Base-by-base conservation (phyloP, 2,888 invertebrate genomes). In the Antheraea assamensis region DNA sequence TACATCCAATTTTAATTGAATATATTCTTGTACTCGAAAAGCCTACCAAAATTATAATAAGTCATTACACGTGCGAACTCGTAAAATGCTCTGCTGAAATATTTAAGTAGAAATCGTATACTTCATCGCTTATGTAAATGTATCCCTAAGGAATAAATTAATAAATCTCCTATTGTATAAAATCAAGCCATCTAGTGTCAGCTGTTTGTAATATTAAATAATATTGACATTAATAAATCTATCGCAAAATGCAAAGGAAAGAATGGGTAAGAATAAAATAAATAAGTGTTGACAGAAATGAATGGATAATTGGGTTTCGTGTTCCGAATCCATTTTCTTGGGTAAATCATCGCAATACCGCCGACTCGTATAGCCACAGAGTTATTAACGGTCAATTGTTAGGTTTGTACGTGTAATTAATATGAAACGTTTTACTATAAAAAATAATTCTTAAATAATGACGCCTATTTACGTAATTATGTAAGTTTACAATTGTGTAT, bases 301-400 rank as follows among this genome's bases (percentile, higher is more conserved):
- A 78, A 82, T 84, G 81, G 82, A 84, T 89, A 89, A 89, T 90
- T 85, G 83, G 80, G 82, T 87, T 87, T 85, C 90, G 85, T 90
- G 90, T 83, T 82, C 78, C 80, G 76, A 78, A 76, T 81, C 87
- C 85, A 90, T 90, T 90, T 88, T 83, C 85, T 79, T 75, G 76
- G 81, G 83, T 78, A 82, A 85, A 87, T 88, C 86, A 86, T 85
- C 83, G 85, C 80, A 83, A 79, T 82, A 85, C 82, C 79, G 80
- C 79, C 81, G 82, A 81, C 81, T 83, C 77, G 82, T 78, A 74
- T 72, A 74, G 72, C 72, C 75, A 72, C 76, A 75, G 80, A 61
- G 81, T 78, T 84, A 87, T 87, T 87, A 85, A 81, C 80, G 75
- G 78, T 78, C 81, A 72, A 70, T 72, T 74, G 49, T 49, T 71